Base-by-base conservation (phyloP, 2,113 vertebrate species). In the Oreocharis arfaki region DNA sequence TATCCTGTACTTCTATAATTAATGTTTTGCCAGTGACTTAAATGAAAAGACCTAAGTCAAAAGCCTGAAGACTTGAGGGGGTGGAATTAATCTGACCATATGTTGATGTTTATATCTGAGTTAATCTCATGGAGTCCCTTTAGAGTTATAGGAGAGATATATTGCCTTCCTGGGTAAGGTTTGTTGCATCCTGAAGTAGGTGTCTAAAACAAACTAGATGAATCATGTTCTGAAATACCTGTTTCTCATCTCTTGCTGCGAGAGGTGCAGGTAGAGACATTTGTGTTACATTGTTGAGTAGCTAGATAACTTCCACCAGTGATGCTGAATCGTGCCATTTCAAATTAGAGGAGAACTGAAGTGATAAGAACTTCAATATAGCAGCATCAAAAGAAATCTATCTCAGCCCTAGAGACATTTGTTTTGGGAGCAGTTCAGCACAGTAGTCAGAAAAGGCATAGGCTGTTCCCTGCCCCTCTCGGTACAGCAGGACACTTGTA, bases 81-180 rank as follows among this genome's bases (percentile, higher is more conserved):
- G 59, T 79, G 80, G 84, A 92, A 89, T 92, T 95, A 91, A 87
- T 94, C 91, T 89, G 87, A 81, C 76, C 84, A 59, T 74, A 89
- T 91, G 68, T 63, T 96, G 89, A 57, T 94, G 84, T 81, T 96
- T 84, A 30, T 84, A 57, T 84, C 71, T 84, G 35, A 93, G 30
- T 87, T 93, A 87, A 91, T 93, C 81, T 87, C 47, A 49, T 32
- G 37, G 47, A 78, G 23, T 91, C 35, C 11, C 35, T 87, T 94
- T 65, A 57, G 84, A 69, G 73, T 63, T 74, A 50, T 12, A 83
- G 47, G 21, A 86, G 46, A 86, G 69, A 89, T 75, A 32, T 27
- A 47, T 63, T 95, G 73, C 47, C 69, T 87, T 93, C 24, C 46
- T 63, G 32, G 28, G 42, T 87, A 82, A 57, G 42, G 74, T 70